Evolutionary conservation across 37 sponge, comb jelly and placozoan species (phyloP).

Genomic region (Geodia barretti): DNA sequence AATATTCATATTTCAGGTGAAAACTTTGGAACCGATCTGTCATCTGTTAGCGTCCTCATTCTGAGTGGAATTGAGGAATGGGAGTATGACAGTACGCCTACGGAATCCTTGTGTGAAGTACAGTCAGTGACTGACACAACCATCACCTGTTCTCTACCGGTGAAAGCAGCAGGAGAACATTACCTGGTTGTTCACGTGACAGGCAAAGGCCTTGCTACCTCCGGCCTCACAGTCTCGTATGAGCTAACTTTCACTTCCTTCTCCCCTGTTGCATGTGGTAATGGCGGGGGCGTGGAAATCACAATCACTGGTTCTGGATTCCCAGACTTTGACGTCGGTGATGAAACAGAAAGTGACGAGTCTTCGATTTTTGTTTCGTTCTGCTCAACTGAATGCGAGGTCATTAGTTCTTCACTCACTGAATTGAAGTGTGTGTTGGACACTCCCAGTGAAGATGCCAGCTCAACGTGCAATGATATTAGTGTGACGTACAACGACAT

Average conservation of each 20-base stretch:
- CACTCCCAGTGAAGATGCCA: neutral
- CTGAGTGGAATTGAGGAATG: neutral
- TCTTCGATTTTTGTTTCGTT: slow-evolving; percentile 16
- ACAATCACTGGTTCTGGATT: slow-evolving; percentile 70
- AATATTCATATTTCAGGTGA: slow-evolving; percentile 40
- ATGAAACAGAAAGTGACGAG: slow-evolving; percentile 1
- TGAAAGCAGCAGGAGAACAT: slow-evolving; percentile 40
- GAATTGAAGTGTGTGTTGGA: slow-evolving; percentile 36
- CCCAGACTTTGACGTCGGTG: neutral
- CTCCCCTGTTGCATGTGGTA: slow-evolving; percentile 53
- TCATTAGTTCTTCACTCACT: slow-evolving; percentile 14
- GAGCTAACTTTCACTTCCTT: slow-evolving; percentile 30
- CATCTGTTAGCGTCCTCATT: slow-evolving; percentile 3
- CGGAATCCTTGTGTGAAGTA: slow-evolving; percentile 13
- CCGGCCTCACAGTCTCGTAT: slow-evolving; percentile 14
- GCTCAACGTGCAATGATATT: neutral
- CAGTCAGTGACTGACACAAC: slow-evolving; percentile 3
- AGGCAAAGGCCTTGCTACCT: slow-evolving; percentile 41
- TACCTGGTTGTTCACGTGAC: slow-evolving; percentile 24
- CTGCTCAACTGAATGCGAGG: slow-evolving; percentile 6
- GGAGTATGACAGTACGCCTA: neutral
- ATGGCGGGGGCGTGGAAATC: slow-evolving; percentile 71
- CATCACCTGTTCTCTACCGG: slow-evolving; percentile 52
- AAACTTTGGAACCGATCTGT: slow-evolving; percentile 11
- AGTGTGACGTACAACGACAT: neutral